A percentile compares a stretch with the other conserved stretches of the same genome.
phyloP scores from a whole-genome alignment of 2,113 vertebrate genomes.

The Halichoerus grypus region DNA sequence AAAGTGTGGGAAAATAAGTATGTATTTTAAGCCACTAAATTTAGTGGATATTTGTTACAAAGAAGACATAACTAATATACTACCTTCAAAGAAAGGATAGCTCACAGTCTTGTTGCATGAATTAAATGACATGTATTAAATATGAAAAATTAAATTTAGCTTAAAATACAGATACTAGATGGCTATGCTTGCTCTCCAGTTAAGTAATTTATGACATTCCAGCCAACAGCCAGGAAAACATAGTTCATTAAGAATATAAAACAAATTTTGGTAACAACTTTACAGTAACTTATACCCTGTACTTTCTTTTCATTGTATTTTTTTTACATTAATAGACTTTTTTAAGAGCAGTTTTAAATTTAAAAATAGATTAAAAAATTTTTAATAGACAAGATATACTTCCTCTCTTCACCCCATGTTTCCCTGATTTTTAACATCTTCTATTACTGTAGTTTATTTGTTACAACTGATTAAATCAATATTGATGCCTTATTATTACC shows the following conservation, averaged over 20 bases:
- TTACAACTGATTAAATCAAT: not conserved
- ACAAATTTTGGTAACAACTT: not conserved
- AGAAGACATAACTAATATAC: not conserved
- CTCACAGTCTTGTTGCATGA: not conserved
- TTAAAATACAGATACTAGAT: not conserved
- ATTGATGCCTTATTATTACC: not conserved
- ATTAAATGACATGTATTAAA: not conserved
- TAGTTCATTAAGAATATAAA: not conserved
- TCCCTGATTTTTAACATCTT: not conserved
- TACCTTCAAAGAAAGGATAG: not conserved
- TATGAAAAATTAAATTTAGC: not conserved
- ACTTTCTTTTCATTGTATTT: not conserved
- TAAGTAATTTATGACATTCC: not conserved
- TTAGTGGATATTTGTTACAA: not conserved
- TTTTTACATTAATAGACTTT: not conserved
- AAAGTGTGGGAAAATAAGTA: not conserved
- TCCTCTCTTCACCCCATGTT: not conserved
- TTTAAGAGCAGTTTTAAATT: not conserved
- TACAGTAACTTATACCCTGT: not conserved
- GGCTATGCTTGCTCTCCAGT: not conserved
- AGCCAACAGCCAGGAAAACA: not conserved
- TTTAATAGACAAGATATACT: not conserved
- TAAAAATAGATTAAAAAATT: not conserved
- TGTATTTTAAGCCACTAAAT: not conserved
- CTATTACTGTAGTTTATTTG: not conserved